Evolutionary conservation across 2,113 vertebrate genomes (phyloP).

Genomic region (Cryptotis parvus): DNA sequence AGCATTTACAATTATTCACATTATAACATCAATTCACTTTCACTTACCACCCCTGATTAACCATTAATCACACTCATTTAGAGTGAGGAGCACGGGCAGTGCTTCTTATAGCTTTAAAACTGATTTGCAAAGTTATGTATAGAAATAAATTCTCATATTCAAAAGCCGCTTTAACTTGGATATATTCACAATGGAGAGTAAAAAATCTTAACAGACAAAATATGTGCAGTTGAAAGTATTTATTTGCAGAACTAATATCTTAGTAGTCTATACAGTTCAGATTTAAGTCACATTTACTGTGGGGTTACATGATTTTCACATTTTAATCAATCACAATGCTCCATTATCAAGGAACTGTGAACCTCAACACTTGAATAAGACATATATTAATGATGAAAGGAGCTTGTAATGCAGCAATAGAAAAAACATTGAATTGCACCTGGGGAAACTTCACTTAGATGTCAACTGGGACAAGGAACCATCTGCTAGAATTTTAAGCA

Average conservation of each 20-base stretch:
- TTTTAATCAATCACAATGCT: accelerated
- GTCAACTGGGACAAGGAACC: neutral
- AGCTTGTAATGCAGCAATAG: accelerated
- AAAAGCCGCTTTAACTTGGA: neutral
- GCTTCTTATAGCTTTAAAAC: constrained; percentile 53
- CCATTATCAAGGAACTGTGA: neutral
- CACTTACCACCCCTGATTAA: constrained; percentile 79
- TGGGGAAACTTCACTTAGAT: neutral
- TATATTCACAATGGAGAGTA: neutral
- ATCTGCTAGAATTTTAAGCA: neutral
- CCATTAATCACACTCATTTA: constrained; percentile 78
- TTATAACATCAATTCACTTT: constrained; percentile 76
- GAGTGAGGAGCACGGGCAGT: constrained; percentile 45
- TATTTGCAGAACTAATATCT: neutral
- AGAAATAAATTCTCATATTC: neutral
- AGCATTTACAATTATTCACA: constrained; percentile 70
- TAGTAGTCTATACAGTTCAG: neutral
- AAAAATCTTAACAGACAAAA: neutral
- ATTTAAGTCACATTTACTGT: neutral
- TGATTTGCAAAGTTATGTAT: neutral
- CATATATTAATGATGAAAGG: neutral
- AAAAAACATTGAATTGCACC: neutral
- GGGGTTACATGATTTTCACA: neutral
- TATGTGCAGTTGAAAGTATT: neutral
- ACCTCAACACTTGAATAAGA: neutral